Conservation (phyloP, 2,113 vertebrate genomes). For the Lamprotornis superbus region DNA sequence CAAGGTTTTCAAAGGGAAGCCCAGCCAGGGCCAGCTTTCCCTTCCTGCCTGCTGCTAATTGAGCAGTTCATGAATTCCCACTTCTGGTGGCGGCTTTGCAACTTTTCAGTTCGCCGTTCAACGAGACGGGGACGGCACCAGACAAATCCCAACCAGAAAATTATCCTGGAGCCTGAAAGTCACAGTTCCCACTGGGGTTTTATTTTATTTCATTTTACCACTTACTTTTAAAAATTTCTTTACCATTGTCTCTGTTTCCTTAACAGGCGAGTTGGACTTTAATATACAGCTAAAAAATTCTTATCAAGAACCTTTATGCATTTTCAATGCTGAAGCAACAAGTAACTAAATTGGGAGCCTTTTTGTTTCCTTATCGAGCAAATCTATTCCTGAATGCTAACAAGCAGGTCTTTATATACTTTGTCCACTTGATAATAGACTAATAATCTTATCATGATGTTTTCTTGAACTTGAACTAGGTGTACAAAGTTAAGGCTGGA, state of each 20-base stretch:
- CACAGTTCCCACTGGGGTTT: not conserved
- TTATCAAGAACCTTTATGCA: constrained; percentile 7
- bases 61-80: not conserved
- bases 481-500: constrained; percentile 51
- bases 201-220: not conserved
- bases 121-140: not conserved
- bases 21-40: not conserved
- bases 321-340: constrained; percentile 61
- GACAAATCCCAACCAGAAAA: not conserved
- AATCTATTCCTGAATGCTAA: constrained; percentile 55
- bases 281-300: not conserved
- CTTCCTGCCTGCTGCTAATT: constrained; percentile 20
- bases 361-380: constrained; percentile 52
- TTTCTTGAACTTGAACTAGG: constrained; percentile 64
- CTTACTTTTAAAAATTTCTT: not conserved
- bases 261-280: not conserved
- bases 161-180: not conserved
- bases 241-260: not conserved
- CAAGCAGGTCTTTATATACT: constrained; percentile 48
- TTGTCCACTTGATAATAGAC: constrained; percentile 54
- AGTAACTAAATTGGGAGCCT: constrained; percentile 55
- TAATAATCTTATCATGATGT: constrained; percentile 55
- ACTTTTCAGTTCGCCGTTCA: not conserved
- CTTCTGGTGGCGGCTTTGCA: not conserved
- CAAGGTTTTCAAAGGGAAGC: constrained; percentile 49